Evolutionary conservation across 2,888 invertebrate genomes (phyloP), one percentile per base, ranked within the genome.

Genomic region (Strigamia crassipes): DNA sequence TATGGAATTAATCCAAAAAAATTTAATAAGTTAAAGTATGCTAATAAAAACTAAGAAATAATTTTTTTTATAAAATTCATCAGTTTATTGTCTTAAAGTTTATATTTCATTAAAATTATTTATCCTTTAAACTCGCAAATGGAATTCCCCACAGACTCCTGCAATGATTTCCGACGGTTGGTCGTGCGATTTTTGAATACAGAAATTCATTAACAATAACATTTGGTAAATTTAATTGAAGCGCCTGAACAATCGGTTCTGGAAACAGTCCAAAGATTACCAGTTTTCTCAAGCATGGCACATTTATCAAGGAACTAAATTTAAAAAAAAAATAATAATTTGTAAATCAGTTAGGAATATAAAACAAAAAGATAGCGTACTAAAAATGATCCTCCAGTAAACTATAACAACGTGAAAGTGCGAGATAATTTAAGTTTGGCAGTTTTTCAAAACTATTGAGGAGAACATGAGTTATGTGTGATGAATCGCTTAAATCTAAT

Each of bases 1-100:
- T 99, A 95, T 87, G 97, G 97, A 81, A 91, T 97, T 56, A 96
- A 96, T 89, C 96, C 96, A 0, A 95, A 94, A 86, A 96, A 95
- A 87, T 95, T 93, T 86, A 93, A 92, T 86, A 93, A 93, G 88
- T 34, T 34, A 23, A 80, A 27, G 18, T 51, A 77, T 78, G 61
- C 5, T 77, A 81, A 38, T 34, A 79, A 42, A 38, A n/a, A n/a
- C n/a, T n/a, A n/a, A n/a, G n/a, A n/a, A n/a, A 79, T 27, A 79
- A 79, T 38, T 41, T 10, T 41, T 10, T 34, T 34, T 5, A 8
- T 1, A 78, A 31, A 78, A 8, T 78, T 34, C 21, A 6, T 23
- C 8, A 12, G 10, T 10, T 34, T 46, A 9, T 61, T 61, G 61
- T 42, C 42, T 3, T 13, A 42, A 42, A 1, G 5, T 66, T 66